Base-by-base conservation (phyloP, 2,797 vertebrate species). In the Premnoplex brunnescens region DNA sequence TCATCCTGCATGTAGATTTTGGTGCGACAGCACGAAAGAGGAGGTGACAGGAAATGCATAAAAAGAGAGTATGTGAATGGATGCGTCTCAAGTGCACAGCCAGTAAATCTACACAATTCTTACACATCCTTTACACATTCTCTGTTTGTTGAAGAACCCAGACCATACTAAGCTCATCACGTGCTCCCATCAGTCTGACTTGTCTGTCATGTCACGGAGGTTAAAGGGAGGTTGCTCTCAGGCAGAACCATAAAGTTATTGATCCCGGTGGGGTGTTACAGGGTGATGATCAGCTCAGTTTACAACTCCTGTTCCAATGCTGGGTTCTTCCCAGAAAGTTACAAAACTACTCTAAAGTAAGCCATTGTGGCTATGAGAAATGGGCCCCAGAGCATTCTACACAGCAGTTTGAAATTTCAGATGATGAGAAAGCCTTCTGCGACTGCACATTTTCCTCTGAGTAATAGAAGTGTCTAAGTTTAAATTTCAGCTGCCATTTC, bases 401-500 rank as follows among this genome's bases (percentile, higher is more conserved):
- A 2, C 6, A 19, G 78, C 80, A 95, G 67, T 64, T 17, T 59
- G 80, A 95, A 89, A 90, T 91, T 91, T 96, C 59, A 84, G 69
- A 79, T 89, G 68, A 82, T 64, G 81, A 93, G 88, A 94, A 96
- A 91, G 80, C 48, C 59, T 85, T 92, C 75, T 93, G 71, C 71
- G 49, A 66, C 82, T 79, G 59, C 56, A 63, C 66, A 59, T 94
- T 88, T 93, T 84, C 83, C 56, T 95, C 75, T 46, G 63, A 60
- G 78, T 83, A 93, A 91, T 64, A 73, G 85, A 93, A 92, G 91
- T 84, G 77, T 79, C 88, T 59, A 21, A 60, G 92, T 96, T 94
- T 94, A 92, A 91, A 92, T 92, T 96, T 96, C 95, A 93, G 67
- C 80, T 82, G 81, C 92, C 69, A 49, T 94, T 96, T 94, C 94